Conservation (phyloP, 2,888 invertebrate genomes). For the Thera obeliscata region DNA sequence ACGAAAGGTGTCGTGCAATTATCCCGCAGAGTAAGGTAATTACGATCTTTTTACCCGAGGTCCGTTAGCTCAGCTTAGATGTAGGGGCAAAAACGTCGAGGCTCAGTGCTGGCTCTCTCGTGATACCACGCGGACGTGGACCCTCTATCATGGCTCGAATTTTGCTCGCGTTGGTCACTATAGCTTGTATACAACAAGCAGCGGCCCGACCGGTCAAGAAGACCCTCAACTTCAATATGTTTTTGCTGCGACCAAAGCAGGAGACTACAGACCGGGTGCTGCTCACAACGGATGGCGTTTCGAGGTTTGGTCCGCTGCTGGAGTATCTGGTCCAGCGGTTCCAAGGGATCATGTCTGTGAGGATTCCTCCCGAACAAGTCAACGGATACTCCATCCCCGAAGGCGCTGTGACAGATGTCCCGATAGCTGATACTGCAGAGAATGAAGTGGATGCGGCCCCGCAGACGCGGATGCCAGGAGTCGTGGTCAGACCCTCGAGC, state of each 20-base stretch:
- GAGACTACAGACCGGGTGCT: constrained; percentile 65
- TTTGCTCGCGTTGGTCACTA: constrained; percentile 58
- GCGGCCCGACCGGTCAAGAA: constrained; percentile 67
- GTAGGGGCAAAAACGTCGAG: constrained; percentile 68
- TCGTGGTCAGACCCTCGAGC: constrained; percentile 67
- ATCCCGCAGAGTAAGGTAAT: constrained; percentile 70
- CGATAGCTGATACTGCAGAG: constrained; percentile 65
- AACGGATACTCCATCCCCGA: constrained; percentile 56
- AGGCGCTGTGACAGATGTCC: constrained; percentile 44
- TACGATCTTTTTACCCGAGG: constrained; percentile 80
- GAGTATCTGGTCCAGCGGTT: constrained; percentile 88
- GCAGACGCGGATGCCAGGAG: constrained; percentile 73
- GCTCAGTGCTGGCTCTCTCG: constrained; percentile 68
- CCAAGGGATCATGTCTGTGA: constrained; percentile 88
- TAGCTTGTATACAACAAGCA: constrained; percentile 60
- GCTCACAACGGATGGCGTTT: constrained; percentile 70
- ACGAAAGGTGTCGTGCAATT: constrained; percentile 81
- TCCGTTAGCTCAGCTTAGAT: constrained; percentile 80
- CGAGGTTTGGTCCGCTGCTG: constrained; percentile 87
- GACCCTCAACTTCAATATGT: constrained; percentile 79
- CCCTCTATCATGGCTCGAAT: constrained; percentile 49
- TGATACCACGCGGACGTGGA: constrained; percentile 63
- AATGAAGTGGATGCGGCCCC: constrained; percentile 79
- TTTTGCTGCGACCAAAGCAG: constrained; percentile 68
- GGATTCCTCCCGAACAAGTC: constrained; percentile 83